Evolutionary conservation across 2,797 vertebrate genomes (phyloP), one percentile per base, ranked within the genome.

Genomic region (Danio tinwini): DNA sequence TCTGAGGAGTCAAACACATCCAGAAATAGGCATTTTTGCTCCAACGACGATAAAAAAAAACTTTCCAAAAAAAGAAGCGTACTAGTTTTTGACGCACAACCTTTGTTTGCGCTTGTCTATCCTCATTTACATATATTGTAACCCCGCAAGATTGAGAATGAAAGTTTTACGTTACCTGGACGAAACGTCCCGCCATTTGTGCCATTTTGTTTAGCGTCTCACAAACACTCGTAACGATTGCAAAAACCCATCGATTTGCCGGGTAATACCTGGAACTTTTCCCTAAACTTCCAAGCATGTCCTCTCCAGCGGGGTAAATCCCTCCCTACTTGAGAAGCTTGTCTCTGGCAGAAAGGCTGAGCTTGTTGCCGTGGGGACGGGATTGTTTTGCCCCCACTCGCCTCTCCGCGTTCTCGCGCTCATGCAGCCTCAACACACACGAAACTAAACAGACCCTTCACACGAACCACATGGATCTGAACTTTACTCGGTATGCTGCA

Each of bases 361-460:
- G 94, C 93, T 90, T 93, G 95, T 97, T 92, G 87, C 94, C 93
- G 94, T 95, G 93, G 96, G 88, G 88, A 96, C 90, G 86, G 29
- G 85, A 85, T 91, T 93, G 87, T 88, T 92, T 92, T 91, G 88
- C 88, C 87, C 90, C 88, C 81, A 40, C 55, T 50, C 29, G 21
- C 59, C 52, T 12, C 59, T 67, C 74, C 82, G 55, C 78, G 75
- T 76, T 88, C 77, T 87, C 88, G 82, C 85, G 78, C 62, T 59
- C 87, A 5, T 1, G 29, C 37, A n/a, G 59, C 13, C 7, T n/a
- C 59, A 29, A 29, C 49, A 85, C 85, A 85, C 88, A 87, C 87
- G 58, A 81, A 58, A 70, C 70, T 37, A n/a, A 72, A 89, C 89
- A 85, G 65, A 64, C 65, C 80, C 72, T 73, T 70, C 81, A 73